phyloP scores from a whole-genome alignment of 1,140 invertebrate genomes.

The Eulimnadia texana region DNA sequence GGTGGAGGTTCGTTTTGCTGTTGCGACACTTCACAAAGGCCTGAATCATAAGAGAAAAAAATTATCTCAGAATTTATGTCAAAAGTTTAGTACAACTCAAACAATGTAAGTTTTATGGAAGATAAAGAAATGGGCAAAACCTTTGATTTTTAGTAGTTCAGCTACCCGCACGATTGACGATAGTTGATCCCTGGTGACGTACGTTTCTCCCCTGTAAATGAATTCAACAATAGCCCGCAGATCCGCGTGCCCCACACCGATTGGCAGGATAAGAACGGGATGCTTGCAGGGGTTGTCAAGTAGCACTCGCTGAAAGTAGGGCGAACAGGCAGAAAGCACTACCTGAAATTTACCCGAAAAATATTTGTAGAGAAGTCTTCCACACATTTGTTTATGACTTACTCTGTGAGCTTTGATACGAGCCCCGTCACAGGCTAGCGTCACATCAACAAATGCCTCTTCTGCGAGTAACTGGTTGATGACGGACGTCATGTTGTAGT shows the following conservation, averaged over 20 bases:
- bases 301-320: conserved; percentile 50
- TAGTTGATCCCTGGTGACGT: conserved; percentile 16
- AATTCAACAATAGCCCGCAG: conserved; percentile 53
- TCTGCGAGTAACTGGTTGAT: conserved; percentile 62
- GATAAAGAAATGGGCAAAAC: neutral
- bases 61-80: no score
- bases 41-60: neutral
- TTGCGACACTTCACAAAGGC: conserved; percentile 14
- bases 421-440: conserved; percentile 71
- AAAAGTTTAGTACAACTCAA: no score
- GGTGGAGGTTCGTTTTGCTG: conserved; percentile 14
- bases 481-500: conserved; percentile 60
- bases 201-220: conserved; percentile 44
- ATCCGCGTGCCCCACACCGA: conserved; percentile 48
- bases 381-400: conserved; percentile 24
- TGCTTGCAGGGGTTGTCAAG: conserved; percentile 64
- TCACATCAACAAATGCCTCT: conserved; percentile 81
- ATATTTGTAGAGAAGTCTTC: neutral
- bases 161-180: conserved; percentile 17
- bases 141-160: conserved; percentile 17
- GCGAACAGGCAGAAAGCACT: conserved; percentile 54
- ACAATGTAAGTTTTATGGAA: no score
- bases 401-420: conserved; percentile 75
- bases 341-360: conserved; percentile 25
- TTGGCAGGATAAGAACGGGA: conserved; percentile 48